Evolutionary conservation across 2,797 vertebrate genomes (phyloP).

Genomic region (Bucorvus abyssinicus): DNA sequence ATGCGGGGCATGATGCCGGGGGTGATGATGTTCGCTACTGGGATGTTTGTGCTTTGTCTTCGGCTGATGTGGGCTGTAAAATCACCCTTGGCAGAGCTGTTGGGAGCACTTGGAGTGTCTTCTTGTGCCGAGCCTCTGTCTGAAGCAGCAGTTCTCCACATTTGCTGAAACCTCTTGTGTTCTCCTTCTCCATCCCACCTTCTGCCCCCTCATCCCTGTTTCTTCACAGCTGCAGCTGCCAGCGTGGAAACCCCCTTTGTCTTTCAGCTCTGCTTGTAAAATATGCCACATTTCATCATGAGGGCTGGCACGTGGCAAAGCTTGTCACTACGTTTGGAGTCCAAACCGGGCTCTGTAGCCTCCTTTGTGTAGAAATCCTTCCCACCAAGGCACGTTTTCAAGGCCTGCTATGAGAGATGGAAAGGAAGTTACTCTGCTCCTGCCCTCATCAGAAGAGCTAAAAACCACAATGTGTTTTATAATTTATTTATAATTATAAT

Average conservation of each 20-base stretch:
- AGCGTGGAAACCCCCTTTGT: not conserved
- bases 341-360: not conserved
- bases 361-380: not conserved
- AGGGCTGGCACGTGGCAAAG: not conserved
- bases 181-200: not conserved
- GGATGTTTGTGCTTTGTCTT: not conserved
- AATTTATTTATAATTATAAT: not conserved
- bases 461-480: not conserved
- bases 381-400: not conserved
- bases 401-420: no score
- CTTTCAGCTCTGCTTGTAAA: not conserved
- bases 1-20: fast-evolving
- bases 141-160: not conserved
- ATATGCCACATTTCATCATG: fast-evolving
- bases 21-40: not conserved
- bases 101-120: conserved; percentile 12
- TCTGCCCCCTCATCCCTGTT: not conserved
- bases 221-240: not conserved
- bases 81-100: not conserved
- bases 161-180: not conserved
- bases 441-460: not conserved
- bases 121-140: not conserved
- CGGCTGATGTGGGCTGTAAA: not conserved
- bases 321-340: not conserved
- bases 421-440: not conserved